Evolutionary conservation across 2,113 vertebrate species (phyloP).

Genomic region (Arenaria interpres): DNA sequence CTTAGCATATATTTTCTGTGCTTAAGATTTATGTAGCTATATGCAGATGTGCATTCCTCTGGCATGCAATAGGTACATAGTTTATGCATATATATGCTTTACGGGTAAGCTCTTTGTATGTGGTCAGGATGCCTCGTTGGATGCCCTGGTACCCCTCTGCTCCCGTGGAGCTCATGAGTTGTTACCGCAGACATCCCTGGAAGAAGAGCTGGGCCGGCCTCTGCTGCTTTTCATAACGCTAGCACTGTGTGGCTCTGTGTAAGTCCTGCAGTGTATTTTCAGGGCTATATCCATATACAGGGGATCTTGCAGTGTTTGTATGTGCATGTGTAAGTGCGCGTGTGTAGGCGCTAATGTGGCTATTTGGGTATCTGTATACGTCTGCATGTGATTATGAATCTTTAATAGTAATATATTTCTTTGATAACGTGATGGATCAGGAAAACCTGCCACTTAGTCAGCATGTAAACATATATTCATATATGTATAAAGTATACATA

Average conservation of each 20-base stretch:
- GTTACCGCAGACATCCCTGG: background rate
- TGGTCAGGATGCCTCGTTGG: background rate
- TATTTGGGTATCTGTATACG: background rate
- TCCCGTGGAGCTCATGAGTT: background rate
- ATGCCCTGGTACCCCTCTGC: background rate
- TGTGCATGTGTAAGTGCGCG: background rate
- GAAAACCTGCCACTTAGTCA: background rate
- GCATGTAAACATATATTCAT: background rate
- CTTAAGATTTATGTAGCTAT: background rate
- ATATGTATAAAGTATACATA: background rate
- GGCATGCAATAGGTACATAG: background rate
- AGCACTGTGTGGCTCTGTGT: background rate
- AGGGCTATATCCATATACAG: background rate
- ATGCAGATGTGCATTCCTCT: slow-evolving; percentile 13
- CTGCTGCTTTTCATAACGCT: background rate
- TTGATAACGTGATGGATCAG: background rate
- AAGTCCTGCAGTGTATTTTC: background rate
- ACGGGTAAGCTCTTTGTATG: background rate
- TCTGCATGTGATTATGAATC: background rate
- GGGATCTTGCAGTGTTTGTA: background rate
- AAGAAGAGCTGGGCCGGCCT: background rate
- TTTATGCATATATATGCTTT: background rate
- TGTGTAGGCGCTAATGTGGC: background rate
- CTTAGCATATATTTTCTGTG: background rate
- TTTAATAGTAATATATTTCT: background rate